Conservation (phyloP, 2,888 invertebrate genomes). For the Metacarcinus magister region DNA sequence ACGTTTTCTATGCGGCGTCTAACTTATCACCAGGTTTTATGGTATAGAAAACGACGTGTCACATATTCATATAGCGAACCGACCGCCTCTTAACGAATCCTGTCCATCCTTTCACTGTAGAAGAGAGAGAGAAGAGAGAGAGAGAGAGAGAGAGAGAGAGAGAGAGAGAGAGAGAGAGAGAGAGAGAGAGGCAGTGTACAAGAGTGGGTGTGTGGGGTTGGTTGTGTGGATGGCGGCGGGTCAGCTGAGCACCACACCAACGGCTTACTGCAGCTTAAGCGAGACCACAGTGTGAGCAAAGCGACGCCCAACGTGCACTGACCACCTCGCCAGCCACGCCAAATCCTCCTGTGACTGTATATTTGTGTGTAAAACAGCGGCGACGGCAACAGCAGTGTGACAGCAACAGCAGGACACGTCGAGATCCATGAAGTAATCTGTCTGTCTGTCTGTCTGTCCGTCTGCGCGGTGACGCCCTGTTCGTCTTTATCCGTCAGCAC, state of each 20-base stretch:
- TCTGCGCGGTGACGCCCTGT: not conserved
- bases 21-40: not conserved
- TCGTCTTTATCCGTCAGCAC: not conserved
- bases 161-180: no score
- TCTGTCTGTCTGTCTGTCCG: not conserved
- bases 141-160: no score
- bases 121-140: no score
- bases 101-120: not conserved
- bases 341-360: slow-evolving; percentile 47
- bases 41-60: not conserved
- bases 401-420: not conserved
- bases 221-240: slow-evolving; percentile 44
- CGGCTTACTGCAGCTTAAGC: slow-evolving; percentile 65
- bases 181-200: not conserved
- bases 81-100: not conserved
- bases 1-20: not conserved
- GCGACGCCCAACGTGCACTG: slow-evolving; percentile 50
- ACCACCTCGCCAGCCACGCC: slow-evolving; percentile 49
- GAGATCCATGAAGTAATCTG: not conserved
- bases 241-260: slow-evolving; percentile 43
- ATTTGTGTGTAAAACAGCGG: slow-evolving; percentile 42
- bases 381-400: slow-evolving; percentile 36
- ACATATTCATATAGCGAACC: not conserved
- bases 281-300: slow-evolving; percentile 61
- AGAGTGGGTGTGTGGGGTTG: not conserved